Base-by-base conservation (phyloP, 2,113 vertebrate species). In the Potamarius usumacintae region DNA sequence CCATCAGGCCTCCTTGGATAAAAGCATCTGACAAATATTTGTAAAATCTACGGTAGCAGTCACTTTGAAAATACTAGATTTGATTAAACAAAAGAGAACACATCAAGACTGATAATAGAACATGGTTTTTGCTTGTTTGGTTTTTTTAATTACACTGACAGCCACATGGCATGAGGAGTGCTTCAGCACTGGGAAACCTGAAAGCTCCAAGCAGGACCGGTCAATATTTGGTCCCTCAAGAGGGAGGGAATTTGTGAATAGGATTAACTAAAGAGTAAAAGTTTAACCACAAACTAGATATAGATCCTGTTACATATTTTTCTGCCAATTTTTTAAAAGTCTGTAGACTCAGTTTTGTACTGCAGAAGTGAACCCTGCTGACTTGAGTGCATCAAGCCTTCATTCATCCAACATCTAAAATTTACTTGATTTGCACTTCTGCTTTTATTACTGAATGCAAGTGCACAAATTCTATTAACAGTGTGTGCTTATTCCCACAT, bases 361-460 rank as follows among this genome's bases (percentile, higher is more conserved):
- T 42, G 34, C 2, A 42, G 34, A 42, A 78, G 12, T 55, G 14
- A 78, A 55, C 25, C 17, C 25, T 55, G 50, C 6, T 78, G 25
- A 55, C 12, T 42, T 42, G 34, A 42, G 34, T 88, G 83, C 88
- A 87, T 84, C 87, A 89, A 77, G 82, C 74, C 84, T 91, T 88
- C 65, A 86, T 53, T 77, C 79, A 85, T 55, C 91, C 87, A 93
- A 92, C 86, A 93, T 93, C 92, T 91, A 81, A 91, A 79, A 92
- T 91, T 95, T 91, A 94, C 95, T 95, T 93, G 94, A 91, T 94
- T 20, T 87, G 65, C 72, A 62, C 89, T 88, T 91, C 86, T 90
- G 48, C 87, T 85, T 82, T 55, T n/a, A 50, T 82, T 42, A 14
- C 82, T 87, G 12, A 82, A 83, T 25, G 22, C 42, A 72, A 72